These are phyloP conservation scores for Bufo gargarizans DNA, from an alignment of 2,113 vertebrate species.

Conservation along the genomic window DNA sequence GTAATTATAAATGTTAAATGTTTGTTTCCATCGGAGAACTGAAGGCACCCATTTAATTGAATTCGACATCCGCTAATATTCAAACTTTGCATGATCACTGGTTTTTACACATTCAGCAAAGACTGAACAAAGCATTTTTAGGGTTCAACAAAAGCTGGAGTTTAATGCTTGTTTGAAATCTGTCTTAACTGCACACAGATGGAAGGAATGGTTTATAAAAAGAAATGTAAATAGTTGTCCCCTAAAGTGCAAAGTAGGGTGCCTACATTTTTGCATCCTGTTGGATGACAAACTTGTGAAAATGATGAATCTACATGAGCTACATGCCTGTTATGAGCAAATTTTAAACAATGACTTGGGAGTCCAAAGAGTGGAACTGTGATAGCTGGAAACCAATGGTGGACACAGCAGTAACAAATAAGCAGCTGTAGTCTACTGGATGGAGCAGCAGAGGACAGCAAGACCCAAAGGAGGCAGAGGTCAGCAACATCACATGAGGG, in stretches of 20 bases:
- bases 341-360: neutral
- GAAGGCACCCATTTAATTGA: constrained; percentile 17
- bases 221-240: neutral
- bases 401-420: neutral
- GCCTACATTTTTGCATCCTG: neutral
- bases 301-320: neutral
- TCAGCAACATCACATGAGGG: neutral
- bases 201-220: neutral
- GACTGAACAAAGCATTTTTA: neutral
- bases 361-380: neutral
- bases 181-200: neutral
- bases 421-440: neutral
- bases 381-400: neutral
- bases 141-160: neutral
- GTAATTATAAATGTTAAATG: constrained; percentile 37
- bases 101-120: neutral
- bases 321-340: neutral
- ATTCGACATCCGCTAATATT: constrained; percentile 19
- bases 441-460: neutral
- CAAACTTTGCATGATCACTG: neutral
- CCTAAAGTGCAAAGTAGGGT: neutral
- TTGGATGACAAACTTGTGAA: neutral
- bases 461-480: neutral
- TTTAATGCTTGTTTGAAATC: neutral
- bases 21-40: constrained; percentile 18